Base-by-base conservation (phyloP, 92 coral and sea anemone species). In the Umimayanthus chanpuru region DNA sequence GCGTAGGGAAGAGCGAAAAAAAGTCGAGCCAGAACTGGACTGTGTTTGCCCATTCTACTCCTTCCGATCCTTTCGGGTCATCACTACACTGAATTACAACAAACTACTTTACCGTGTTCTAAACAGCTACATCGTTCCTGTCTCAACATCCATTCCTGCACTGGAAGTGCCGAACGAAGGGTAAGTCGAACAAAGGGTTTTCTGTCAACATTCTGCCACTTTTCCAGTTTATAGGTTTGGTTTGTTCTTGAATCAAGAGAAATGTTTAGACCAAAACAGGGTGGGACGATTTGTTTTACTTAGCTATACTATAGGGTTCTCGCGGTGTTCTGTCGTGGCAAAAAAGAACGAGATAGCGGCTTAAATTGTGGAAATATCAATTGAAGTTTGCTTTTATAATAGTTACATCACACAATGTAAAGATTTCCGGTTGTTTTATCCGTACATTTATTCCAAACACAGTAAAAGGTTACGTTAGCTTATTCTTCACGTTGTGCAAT, bases 51-150 rank as follows among this genome's bases (percentile, higher is more conserved):
- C 26, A 25, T 76, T 20, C 2, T 32, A 32, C 36, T 32, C 36
- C 36, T 32, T 32, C 36, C 36, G 36, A 32, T 32, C 36, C 36
- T 32, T 32, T 32, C 36, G 36, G 36, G 36, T 32, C 36, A 2
- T 32, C 36, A 32, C 36, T 32, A 2, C 80, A 18, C n/a, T 77
- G 0, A 40, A 43, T 77, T 21, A 43, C 26, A 6, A 16, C 26
- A 61, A 61, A 61, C 26, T 26, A 26, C 40, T 3, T 10, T 16
- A 9, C 61, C 14, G 2, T 75, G 25, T 18, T 10, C 47, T 89
- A 47, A 18, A 16, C 85, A 92, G 94, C 77, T 92, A 81, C 80
- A 89, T 89, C 81, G 73, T 90, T n/a, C 92, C 94, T 1, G 81
- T 87, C 71, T 79, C 94, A 2, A 77, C 77, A 32, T n/a, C 85